These are phyloP conservation scores for Ptyas mucosa DNA, from an alignment of 2,113 vertebrate genomes.

Conservation along the genomic window DNA sequence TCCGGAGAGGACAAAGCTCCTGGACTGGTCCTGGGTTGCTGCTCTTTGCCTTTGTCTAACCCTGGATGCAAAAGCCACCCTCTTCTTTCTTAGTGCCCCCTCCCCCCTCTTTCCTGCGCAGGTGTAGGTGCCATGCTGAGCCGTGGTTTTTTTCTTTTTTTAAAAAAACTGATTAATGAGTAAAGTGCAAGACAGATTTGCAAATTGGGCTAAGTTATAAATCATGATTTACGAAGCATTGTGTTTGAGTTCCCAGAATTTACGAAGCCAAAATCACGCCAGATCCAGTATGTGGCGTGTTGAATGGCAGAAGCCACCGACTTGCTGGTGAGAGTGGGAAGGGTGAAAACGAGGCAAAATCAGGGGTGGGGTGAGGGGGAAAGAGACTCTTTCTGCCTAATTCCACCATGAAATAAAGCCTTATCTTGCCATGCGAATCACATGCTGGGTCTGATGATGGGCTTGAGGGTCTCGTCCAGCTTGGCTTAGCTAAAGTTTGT, in stretches of 20 bases:
- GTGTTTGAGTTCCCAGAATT: background rate
- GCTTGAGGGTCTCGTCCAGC: background rate
- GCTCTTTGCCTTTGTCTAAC: background rate
- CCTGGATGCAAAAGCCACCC: background rate
- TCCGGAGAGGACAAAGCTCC: background rate
- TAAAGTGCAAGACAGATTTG: background rate
- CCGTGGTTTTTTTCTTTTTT: too few species aligned
- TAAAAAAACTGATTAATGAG: background rate
- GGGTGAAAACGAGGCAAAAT: background rate
- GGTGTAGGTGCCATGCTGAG: background rate
- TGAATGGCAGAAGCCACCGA: background rate
- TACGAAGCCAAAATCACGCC: background rate
- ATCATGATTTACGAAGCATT: background rate
- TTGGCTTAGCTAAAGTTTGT: background rate
- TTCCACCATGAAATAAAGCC: background rate
- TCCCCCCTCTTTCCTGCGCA: background rate
- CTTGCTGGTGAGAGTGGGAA: background rate
- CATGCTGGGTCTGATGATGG: background rate
- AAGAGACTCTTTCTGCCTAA: background rate
- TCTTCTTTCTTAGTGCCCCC: background rate
- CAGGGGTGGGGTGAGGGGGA: fast-evolving
- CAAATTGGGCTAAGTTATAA: background rate
- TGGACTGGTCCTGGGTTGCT: background rate
- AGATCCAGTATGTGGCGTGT: background rate
- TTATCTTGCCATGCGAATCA: background rate